A percentile compares a stretch with the other conserved stretches of the same genome.
Evolutionary conservation across 2,797 vertebrate genomes (phyloP).

Genomic region (Fistularia tabacaria): DNA sequence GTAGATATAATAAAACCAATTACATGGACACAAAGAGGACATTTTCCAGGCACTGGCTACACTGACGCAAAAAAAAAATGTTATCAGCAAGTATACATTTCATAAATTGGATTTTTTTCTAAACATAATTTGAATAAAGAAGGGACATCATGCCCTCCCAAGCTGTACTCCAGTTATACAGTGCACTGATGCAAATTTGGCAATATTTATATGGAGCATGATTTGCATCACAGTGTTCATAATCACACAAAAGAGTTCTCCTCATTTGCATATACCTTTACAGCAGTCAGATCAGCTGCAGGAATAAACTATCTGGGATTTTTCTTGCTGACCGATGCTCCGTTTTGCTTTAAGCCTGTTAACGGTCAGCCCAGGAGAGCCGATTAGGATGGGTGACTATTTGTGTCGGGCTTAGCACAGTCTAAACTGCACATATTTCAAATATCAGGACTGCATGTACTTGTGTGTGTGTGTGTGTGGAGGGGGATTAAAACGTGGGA

Average conservation of each 20-base stretch:
- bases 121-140: slow-evolving; percentile 24
- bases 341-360: slow-evolving; percentile 53
- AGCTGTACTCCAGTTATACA: slow-evolving; percentile 10
- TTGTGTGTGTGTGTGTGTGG: not conserved
- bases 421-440: slow-evolving; percentile 33
- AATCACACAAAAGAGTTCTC: not conserved
- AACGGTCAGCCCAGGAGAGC: slow-evolving; percentile 40
- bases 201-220: slow-evolving; percentile 13
- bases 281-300: too few relatives aligned
- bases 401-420: slow-evolving; percentile 46
- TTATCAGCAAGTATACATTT: slow-evolving; percentile 45
- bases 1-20: slow-evolving; percentile 56
- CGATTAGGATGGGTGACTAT: slow-evolving; percentile 52
- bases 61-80: slow-evolving; percentile 26
- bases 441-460: slow-evolving; percentile 43
- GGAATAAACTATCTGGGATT: slow-evolving; percentile 19
- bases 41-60: slow-evolving; percentile 30
- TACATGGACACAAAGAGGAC: slow-evolving; percentile 53
- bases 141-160: slow-evolving; percentile 24
- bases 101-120: slow-evolving; percentile 56
- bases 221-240: slow-evolving; percentile 3
- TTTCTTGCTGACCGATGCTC: slow-evolving; percentile 52
- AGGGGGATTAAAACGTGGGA: slow-evolving; percentile 15
- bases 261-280: slow-evolving; percentile 10
- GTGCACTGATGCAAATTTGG: slow-evolving; percentile 5